These are phyloP conservation scores for Cladopsammia gracilis DNA, from an alignment of 64 coral and sea anemone species.

Conservation along the genomic window DNA sequence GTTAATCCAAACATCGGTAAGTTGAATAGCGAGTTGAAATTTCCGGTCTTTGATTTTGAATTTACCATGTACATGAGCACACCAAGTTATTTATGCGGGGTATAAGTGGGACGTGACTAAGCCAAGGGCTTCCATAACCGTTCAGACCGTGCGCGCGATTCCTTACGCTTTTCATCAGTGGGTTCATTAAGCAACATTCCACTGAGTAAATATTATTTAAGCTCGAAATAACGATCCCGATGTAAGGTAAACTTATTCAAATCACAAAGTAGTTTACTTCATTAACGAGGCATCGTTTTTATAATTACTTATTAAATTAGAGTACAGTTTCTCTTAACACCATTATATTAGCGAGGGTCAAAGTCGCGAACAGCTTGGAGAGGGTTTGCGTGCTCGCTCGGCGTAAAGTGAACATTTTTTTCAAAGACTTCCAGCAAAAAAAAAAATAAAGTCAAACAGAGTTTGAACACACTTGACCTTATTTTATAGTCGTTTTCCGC, in stretches of 20 bases:
- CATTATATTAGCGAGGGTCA: too few relatives aligned
- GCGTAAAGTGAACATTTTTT: neutral
- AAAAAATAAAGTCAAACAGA: neutral
- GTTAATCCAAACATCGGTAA: slow-evolving; percentile 47
- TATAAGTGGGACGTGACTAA: neutral
- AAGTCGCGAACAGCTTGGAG: too few relatives aligned
- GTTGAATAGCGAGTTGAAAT: slow-evolving; percentile 21
- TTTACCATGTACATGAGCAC: neutral
- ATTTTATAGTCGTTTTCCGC: neutral
- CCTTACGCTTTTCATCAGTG: neutral
- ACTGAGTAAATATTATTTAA: slow-evolving; percentile 17
- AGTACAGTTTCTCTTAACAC: neutral
- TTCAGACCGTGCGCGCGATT: too few relatives aligned
- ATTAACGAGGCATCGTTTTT: neutral
- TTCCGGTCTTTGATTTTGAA: slow-evolving; percentile 27
- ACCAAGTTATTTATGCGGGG: neutral
- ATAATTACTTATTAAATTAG: neutral
- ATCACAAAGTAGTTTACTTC: slow-evolving; percentile 7
- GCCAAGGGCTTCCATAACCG: neutral
- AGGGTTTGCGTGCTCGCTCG: neutral
- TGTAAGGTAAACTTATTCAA: slow-evolving; percentile 22
- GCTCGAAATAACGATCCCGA: slow-evolving; percentile 1
- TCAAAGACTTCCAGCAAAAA: neutral
- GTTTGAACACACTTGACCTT: slow-evolving; percentile 33
- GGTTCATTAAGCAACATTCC: neutral